Evolutionary conservation across 92 coral and sea anemone genomes (phyloP), one percentile per base, ranked within the genome.

Genomic region (Desmophyllum pertusum): DNA sequence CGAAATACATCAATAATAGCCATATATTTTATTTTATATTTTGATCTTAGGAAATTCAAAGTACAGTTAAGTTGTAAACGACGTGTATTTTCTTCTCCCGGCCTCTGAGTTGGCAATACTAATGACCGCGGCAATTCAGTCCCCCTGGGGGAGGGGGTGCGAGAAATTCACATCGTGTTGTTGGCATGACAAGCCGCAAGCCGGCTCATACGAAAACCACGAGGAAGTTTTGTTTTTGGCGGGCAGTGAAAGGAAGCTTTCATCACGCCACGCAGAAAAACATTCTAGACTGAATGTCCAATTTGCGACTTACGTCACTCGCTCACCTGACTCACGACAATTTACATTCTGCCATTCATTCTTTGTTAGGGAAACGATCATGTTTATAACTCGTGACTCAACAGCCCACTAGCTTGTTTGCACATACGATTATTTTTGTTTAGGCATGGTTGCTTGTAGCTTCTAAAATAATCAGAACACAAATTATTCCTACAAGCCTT

Each of bases 311-410:
- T 48, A 59, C 76, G 84, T 69, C 74, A 80, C 57, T 2, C 48
- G n/a, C 33, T 31, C 84, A 45, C 76, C 55, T 80, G 84, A 80
- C 76, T 10, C 1, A n/a, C 6, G 42, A 40, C 27, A 78, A 61
- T 38, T 65, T 19, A 13, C 37, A 27, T 41, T 31, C n/a, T 52
- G 21, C 29, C 2, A n/a, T n/a, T 21, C 5, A 62, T 45, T 29
- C 38, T 46, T 78, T 78, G 82, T 78, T 42, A 55, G 63, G 63
- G 3, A 42, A 63, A 29, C 35, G 5, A 55, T 55, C 80, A 38
- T 55, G 55, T 27, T 25, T 61, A 42, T 25, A 59, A 40, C 82
- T 78, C 72, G 82, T 78, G 82, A 78, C n/a, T 17, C n/a, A 38
- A 48, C 53, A 21, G 13, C 3, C 2, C 18, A 48, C 2, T 38